Base-by-base conservation (phyloP, 2,888 invertebrate species). In the Pristionchus mayeri region DNA sequence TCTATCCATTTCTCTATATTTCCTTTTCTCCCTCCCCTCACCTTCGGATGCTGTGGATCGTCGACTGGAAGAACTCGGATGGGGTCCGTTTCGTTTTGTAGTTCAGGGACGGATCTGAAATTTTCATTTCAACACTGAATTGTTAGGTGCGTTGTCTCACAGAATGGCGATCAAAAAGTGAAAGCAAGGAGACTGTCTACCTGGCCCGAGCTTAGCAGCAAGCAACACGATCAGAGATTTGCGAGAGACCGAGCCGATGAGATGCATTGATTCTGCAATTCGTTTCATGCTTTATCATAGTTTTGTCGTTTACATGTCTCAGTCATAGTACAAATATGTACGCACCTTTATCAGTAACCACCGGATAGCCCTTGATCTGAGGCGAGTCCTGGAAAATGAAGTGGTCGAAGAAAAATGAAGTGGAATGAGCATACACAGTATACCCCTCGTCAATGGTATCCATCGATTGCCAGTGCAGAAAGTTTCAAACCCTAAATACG, bases 291-390 rank as follows among this genome's bases (percentile, higher is more conserved):
- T 27, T 40, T 40, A 9, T 75, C 40, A n/a, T 54, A 54, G 21
- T 54, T 54, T 54, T 54, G 67, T 37, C 16, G 40, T 37, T 67
- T 67, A n/a, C n/a, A 54, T 67, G n/a, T 37, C 21, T 44, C 3
- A 52, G n/a, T n/a, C n/a, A n/a, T n/a, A n/a, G n/a, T 18, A 76
- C 30, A 50, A 76, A 0, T 30, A 52, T n/a, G 48, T 50, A 18
- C 80, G 27, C 24, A 85, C 85, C 54, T 34, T 71, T 30, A 67
- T 85, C 85, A 13, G 79, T 85, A 40, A 85, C 85, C 27, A 99
- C 94, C 0, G 98, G 98, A 93, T 98, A 96, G 86, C 96, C 96
- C 88, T 96, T 95, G 48, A 96, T 93, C 81, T 95, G 94, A 79
- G 95, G 95, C 88, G 96, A 95, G 75, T 95, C 76, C 76, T 78